phyloP scores from a whole-genome alignment of 2,113 vertebrate species.

The Empidonax alnorum region DNA sequence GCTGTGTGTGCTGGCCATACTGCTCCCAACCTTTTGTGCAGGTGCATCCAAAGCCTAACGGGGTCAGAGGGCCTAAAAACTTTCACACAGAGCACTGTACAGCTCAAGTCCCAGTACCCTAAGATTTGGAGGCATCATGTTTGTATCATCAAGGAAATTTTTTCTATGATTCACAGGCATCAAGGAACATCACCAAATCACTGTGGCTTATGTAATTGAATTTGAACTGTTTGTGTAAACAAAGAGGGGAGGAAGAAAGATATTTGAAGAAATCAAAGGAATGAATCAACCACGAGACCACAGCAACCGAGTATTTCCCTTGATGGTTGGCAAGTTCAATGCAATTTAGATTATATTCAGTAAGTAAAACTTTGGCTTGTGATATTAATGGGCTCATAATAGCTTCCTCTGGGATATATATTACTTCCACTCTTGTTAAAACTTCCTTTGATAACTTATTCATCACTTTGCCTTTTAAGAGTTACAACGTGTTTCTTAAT shows the following conservation, averaged over 20 bases:
- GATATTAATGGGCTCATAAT: conserved; percentile 67
- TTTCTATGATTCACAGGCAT: not conserved
- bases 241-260: not conserved
- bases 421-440: conserved; percentile 66
- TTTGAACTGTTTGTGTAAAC: conserved; percentile 9
- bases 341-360: conserved; percentile 55
- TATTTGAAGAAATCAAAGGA: conserved; percentile 36
- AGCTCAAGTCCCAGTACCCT: not conserved
- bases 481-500: conserved; percentile 24
- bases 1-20: not conserved
- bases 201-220: not conserved
- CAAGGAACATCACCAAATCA: not conserved
- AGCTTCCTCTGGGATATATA: conserved; percentile 66
- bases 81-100: accelerated
- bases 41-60: not conserved
- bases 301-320: conserved; percentile 24
- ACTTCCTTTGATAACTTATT: conserved; percentile 75
- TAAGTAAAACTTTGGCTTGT: conserved; percentile 60
- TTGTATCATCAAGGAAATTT: not conserved
- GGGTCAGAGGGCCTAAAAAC: not conserved
- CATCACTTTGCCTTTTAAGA: conserved; percentile 65
- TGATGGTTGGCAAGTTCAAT: not conserved
- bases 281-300: conserved; percentile 23
- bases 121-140: accelerated
- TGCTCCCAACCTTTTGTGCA: not conserved